These are phyloP conservation scores for Erynnis tages DNA, from an alignment of 2,888 invertebrate genomes.

Conservation along the genomic window DNA sequence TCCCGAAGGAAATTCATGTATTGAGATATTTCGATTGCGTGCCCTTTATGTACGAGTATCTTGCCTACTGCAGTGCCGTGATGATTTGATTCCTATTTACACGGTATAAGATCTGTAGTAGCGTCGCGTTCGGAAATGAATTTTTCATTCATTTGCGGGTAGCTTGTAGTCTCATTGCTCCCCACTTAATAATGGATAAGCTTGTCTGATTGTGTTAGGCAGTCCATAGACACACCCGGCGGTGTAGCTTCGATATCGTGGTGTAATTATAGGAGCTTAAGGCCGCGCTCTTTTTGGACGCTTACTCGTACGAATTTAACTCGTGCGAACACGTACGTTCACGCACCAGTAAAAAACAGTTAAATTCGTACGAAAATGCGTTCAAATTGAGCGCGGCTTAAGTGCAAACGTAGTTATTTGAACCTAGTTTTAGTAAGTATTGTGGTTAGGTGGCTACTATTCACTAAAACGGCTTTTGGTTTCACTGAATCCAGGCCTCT, in stretches of 20 bases:
- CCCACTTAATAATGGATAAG: constrained; percentile 28
- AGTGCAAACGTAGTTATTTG: no score
- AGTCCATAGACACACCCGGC: neutral
- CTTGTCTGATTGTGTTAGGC: constrained; percentile 6
- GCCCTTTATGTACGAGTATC: constrained; percentile 8
- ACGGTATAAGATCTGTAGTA: neutral
- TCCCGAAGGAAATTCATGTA: constrained; percentile 32
- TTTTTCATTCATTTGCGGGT: neutral
- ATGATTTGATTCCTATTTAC: neutral
- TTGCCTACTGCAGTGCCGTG: neutral
- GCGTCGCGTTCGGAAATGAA: neutral
- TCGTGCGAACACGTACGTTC: no score
- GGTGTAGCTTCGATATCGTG: neutral
- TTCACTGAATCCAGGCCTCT: no score
- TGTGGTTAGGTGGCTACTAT: no score
- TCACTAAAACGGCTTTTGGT: no score
- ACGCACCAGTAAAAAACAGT: no score
- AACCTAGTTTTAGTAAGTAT: no score
- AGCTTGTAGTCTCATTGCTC: constrained; percentile 21
- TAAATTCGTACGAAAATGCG: no score
- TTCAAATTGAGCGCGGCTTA: no score
- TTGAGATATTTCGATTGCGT: constrained; percentile 30
- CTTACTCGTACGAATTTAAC: no score
- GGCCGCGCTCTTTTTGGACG: no score
- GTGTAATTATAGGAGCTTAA: no score